Evolutionary conservation across 2,888 invertebrate species (phyloP), one percentile per base, ranked within the genome.

Genomic region (Tachina lurida): DNA sequence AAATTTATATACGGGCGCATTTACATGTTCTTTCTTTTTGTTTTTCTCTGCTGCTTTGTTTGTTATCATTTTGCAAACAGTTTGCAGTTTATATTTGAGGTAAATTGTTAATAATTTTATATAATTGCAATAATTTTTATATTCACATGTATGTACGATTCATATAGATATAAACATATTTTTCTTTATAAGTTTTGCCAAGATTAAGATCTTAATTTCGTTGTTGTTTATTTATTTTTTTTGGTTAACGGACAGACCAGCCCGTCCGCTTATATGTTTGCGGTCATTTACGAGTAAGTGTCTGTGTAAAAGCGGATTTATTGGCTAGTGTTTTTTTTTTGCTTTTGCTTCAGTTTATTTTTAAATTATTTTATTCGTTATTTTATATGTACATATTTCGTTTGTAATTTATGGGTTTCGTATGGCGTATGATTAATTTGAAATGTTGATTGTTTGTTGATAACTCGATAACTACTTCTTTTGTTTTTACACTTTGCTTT

Each of bases 101-200:
- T 79, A 79, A 84, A 84, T 84, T 84, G 68, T 84, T 84, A 75
- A 84, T 84, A 84, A 84, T 84, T 84, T 84, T 70, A 62, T 79
- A 65, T 75, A 84, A 84, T 84, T 79, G 65, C 74, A 84, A 79
- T 84, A 68, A 78, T 84, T 84, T 78, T 62, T 76, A 63, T 71
- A 71, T 63, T 52, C 70, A 54, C 62, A 60, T 77, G 54, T 43
- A 13, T 52, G 60, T 22, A 65, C 58, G 22, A 70, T 71, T 43
- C 43, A 63, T n/a, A 63, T 17, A 17, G 67, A 45, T 45, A 22
- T 22, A 22, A 2, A 3, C 3, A 31, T 31, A 68, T 39, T 67
- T 78, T 52, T 60, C 13, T n/a, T 71, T n/a, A 56, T 71, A 52
- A 68, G 17, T 83, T 65, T 62, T 75, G 74, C 62, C 74, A 84